These are phyloP conservation scores for Burhinus bistriatus DNA, from an alignment of 2,113 vertebrate genomes.

Conservation along the genomic window DNA sequence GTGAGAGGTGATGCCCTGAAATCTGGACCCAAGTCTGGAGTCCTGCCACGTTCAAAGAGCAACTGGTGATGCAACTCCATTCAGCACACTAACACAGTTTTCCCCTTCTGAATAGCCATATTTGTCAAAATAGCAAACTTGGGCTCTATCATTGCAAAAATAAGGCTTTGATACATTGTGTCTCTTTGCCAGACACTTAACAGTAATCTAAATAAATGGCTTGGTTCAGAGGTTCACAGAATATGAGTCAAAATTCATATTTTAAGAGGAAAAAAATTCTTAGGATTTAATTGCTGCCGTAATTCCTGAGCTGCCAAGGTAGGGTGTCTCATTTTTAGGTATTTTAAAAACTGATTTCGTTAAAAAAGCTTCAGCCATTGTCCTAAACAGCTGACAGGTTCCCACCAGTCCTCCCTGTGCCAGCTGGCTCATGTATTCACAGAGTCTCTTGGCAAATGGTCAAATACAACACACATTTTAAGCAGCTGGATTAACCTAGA, in stretches of 20 bases:
- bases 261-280: conserved; percentile 23
- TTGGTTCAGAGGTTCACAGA: conserved; percentile 21
- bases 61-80: background rate
- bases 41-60: background rate
- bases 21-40: background rate
- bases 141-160: background rate
- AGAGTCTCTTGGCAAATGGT: conserved; percentile 71
- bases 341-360: conserved; percentile 58
- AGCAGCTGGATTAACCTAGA: conserved; percentile 79
- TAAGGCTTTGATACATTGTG: conserved; percentile 12
- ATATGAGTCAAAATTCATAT: conserved; percentile 28
- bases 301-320: conserved; percentile 27
- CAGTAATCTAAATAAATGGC: conserved; percentile 25
- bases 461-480: conserved; percentile 77
- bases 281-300: background rate
- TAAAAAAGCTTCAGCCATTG: conserved; percentile 56
- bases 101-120: background rate
- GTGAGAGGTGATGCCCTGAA: background rate
- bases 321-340: conserved; percentile 22
- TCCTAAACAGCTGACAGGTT: conserved; percentile 71
- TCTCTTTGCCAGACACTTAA: conserved; percentile 27
- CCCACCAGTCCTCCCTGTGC: conserved; percentile 45
- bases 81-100: background rate
- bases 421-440: conserved; percentile 73
- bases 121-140: background rate